Evolutionary conservation across 1,140 invertebrate genomes (phyloP).

Genomic region (Agrilus planipennis): DNA sequence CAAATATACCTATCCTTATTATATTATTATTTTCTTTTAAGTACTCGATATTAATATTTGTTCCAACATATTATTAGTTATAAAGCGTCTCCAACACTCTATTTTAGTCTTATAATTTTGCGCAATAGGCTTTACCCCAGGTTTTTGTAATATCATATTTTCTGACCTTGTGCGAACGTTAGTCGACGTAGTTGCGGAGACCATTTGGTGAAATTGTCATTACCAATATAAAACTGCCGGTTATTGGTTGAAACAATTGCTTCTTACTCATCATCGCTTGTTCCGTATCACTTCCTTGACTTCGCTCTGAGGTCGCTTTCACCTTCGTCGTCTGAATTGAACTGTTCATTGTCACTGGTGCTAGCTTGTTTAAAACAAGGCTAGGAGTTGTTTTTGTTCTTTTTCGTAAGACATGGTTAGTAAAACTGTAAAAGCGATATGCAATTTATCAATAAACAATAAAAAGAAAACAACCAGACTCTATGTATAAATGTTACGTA

Average conservation of each 20-base stretch:
- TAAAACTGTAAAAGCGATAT: too few relatives aligned
- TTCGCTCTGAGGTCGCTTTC: not conserved
- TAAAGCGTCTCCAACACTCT: not conserved
- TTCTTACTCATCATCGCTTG: conserved; percentile 6
- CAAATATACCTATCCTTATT: too few relatives aligned
- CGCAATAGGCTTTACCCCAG: not conserved
- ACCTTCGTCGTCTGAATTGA: not conserved
- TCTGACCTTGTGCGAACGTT: conserved; percentile 3
- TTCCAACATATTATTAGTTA: not conserved
- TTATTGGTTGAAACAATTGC: conserved; percentile 5
- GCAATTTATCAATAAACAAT: too few relatives aligned
- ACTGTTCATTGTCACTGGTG: not conserved
- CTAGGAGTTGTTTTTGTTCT: not conserved
- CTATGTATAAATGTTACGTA: too few relatives aligned
- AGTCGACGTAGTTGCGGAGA: conserved; percentile 4
- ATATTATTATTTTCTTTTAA: not conserved
- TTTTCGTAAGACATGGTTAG: not conserved
- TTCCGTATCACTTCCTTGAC: not conserved
- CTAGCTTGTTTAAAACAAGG: not conserved
- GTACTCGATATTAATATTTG: not conserved
- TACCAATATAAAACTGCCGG: conserved; percentile 5
- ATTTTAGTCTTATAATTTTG: not conserved
- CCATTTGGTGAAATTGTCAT: conserved; percentile 5
- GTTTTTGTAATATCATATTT: conserved; percentile 2
- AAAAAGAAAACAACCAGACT: too few relatives aligned